A percentile compares a stretch with the other conserved stretches of the same genome.
Evolutionary conservation across 2,888 invertebrate species (phyloP).

Genomic region (Lapara coniferarum): DNA sequence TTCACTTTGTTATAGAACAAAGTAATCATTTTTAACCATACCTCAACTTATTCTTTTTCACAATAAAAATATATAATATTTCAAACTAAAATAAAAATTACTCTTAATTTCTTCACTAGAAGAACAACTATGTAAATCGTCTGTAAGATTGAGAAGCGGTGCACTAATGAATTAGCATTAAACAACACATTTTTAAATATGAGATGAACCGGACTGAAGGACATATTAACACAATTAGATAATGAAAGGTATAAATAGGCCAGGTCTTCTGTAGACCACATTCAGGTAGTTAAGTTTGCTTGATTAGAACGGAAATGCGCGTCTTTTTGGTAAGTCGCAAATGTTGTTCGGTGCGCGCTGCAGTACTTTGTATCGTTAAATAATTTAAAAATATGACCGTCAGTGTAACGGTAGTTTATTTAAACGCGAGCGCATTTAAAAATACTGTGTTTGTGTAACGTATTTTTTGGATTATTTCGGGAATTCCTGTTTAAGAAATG

Average conservation of each 20-base stretch:
- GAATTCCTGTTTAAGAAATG: no score
- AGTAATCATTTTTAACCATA: no score
- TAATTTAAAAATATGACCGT: constrained; percentile 7
- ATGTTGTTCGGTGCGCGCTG: constrained; percentile 24
- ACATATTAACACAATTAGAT: constrained; percentile 68
- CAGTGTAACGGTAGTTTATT: neutral
- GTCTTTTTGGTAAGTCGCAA: constrained; percentile 65
- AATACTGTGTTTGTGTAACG: neutral
- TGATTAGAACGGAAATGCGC: constrained; percentile 72
- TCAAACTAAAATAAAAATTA: no score
- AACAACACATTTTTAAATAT: constrained; percentile 64
- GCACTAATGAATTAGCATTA: constrained; percentile 63
- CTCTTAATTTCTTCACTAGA: no score
- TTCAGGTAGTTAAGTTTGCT: constrained; percentile 64
- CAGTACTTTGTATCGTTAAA: constrained; percentile 28
- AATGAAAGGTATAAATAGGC: constrained; percentile 79
- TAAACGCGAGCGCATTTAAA: neutral
- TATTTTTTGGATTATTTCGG: neutral
- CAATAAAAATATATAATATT: neutral
- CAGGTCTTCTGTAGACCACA: constrained; percentile 66
- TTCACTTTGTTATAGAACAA: no score
- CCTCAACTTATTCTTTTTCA: no score
- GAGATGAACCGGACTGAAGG: constrained; percentile 64
- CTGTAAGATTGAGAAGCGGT: constrained; percentile 67
- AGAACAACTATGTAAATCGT: neutral